Evolutionary conservation across 2,888 invertebrate species (phyloP), one percentile per base, ranked within the genome.

Genomic region (Chrysotoxum bicinctum): DNA sequence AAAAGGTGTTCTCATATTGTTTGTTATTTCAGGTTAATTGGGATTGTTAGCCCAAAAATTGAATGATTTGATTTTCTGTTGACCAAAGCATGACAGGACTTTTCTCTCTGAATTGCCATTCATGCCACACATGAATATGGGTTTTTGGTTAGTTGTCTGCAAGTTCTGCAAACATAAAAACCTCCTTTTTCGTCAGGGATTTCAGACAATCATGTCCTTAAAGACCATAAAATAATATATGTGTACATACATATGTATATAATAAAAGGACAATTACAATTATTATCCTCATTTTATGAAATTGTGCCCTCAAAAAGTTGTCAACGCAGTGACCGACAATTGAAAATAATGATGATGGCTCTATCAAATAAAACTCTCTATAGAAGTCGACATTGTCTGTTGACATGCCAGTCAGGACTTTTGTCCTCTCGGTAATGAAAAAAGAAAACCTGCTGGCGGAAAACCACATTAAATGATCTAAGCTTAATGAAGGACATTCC

Each of bases 21-120:
- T 80, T 80, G 70, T 73, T 72, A 80, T 75, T 35, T 73, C 48
- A 81, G 73, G 73, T 73, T 81, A 77, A 85, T 81, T 85, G 85
- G 81, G 50, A 73, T 62, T 80, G 80, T 72, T 56, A 52, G 52
- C 43, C 23, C 52, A 68, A 68, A 85, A 77, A 69, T 68, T 48
- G 76, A 66, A 76, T 80, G 85, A 81, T 85, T 80, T 73, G 76
- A 80, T 85, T 84, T 64, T 81, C 80, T 76, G 80, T 76, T 81
- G 85, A 73, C 76, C 75, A 54, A 81, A 73, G 80, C 72, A 69
- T 81, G 76, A 80, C 81, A 35, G 45, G 43, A 32, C 64, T 76
- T 35, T 66, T 48, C 14, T 0, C 5, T 35, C 14, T 43, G 52
- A 70, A 84, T 84, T 84, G 74, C 52, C 79, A 79, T 79, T 64